These are phyloP conservation scores for Morpho achilles DNA, from an alignment of 2,888 invertebrate species.

Conservation along the genomic window DNA sequence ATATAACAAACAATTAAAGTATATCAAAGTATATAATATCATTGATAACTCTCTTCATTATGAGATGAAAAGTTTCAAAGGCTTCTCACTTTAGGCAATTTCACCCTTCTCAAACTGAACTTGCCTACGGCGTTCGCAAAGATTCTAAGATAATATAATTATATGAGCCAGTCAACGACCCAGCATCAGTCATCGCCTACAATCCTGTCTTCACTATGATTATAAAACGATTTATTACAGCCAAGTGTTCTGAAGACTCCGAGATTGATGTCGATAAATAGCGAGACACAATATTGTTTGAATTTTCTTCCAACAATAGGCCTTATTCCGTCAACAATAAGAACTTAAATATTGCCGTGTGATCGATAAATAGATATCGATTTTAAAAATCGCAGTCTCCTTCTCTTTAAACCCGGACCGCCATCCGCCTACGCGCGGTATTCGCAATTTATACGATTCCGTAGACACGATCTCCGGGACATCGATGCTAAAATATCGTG, in stretches of 20 bases:
- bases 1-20: too few species aligned
- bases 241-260: constrained; percentile 23
- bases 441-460: constrained; percentile 27
- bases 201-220: constrained; percentile 28
- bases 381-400: constrained; percentile 17
- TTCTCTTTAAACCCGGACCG: constrained; percentile 19
- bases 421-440: constrained; percentile 25
- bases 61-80: background rate
- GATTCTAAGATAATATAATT: constrained; percentile 25
- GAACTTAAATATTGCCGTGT: background rate
- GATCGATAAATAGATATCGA: too few species aligned
- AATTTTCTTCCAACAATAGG: background rate
- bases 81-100: background rate
- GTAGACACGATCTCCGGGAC: constrained; percentile 20
- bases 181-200: constrained; percentile 27
- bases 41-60: background rate
- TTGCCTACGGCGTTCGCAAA: constrained; percentile 15
- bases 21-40: too few species aligned
- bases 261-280: constrained; percentile 28
- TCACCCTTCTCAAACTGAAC: background rate
- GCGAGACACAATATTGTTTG: constrained; percentile 13
- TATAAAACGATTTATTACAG: constrained; percentile 28
- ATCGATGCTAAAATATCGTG: constrained; percentile 24
- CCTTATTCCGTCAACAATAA: background rate
- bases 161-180: constrained; percentile 19